Conservation (phyloP, 2,888 invertebrate genomes). For the Plemyria rubiginata region DNA sequence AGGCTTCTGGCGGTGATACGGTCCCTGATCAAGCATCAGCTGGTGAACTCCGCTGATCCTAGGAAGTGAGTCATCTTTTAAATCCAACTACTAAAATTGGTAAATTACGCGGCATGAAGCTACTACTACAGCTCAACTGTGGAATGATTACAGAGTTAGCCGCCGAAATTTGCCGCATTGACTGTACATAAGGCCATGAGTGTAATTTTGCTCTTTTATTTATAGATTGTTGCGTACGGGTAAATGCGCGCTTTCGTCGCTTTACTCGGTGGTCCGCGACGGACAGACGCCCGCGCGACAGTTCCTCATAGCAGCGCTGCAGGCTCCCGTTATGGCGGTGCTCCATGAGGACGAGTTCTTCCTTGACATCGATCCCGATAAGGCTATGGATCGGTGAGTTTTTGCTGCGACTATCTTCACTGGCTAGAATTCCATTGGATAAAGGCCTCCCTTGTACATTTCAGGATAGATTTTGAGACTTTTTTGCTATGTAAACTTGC, state of each 20-base stretch:
- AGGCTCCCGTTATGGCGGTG: slow-evolving; percentile 95
- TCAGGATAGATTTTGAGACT: no score
- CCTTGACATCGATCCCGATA: slow-evolving; percentile 96
- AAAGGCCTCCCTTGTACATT: no score
- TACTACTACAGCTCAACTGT: no score
- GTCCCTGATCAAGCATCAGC: slow-evolving; percentile 74
- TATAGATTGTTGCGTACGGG: slow-evolving; percentile 91
- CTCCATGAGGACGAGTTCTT: slow-evolving; percentile 96
- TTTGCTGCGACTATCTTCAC: not conserved
- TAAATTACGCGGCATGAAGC: no score
- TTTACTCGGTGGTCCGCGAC: slow-evolving; percentile 95
- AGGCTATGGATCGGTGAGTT: slow-evolving; percentile 88
- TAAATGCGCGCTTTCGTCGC: slow-evolving; percentile 93
- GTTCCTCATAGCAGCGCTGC: slow-evolving; percentile 96
- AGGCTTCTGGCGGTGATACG: slow-evolving; percentile 69
- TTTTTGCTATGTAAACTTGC: no score
- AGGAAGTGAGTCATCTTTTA: slow-evolving; percentile 65
- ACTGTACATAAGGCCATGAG: no score
- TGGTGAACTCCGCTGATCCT: slow-evolving; percentile 72
- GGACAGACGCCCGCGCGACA: slow-evolving; percentile 95
- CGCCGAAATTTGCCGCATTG: no score
- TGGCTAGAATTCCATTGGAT: no score
- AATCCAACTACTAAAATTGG: not conserved
- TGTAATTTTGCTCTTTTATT: not conserved
- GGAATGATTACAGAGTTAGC: no score